Evolutionary conservation across 2,888 invertebrate species (phyloP).

Genomic region (Himalopsyche kuldschensis): DNA sequence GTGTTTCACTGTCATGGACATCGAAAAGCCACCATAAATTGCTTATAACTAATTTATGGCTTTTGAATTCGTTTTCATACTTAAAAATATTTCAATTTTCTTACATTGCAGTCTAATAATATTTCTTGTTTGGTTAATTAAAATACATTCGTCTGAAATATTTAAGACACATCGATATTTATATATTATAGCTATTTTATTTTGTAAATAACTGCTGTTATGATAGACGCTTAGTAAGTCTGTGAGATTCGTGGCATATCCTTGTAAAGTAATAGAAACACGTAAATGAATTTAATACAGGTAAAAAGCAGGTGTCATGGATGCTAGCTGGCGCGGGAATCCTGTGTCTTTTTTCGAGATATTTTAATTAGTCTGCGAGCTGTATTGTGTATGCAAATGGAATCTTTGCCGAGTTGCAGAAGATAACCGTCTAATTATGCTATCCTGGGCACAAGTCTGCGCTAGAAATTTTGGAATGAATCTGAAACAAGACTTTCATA

Average conservation of each 20-base stretch:
- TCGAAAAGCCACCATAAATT: no score
- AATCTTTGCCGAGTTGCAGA: conserved; percentile 13
- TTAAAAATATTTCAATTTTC: no score
- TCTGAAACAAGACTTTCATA: not conserved
- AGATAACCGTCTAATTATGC: conserved; percentile 33
- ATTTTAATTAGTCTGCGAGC: conserved; percentile 28
- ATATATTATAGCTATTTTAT: no score
- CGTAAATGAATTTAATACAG: not conserved
- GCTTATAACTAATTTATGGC: no score
- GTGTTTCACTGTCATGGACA: no score
- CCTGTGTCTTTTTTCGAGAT: conserved; percentile 3
- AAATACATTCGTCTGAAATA: no score
- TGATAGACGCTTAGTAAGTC: no score
- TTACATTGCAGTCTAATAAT: no score
- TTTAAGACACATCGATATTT: no score
- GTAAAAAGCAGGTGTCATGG: conserved; percentile 15
- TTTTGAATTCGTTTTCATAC: no score
- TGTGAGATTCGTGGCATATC: not conserved
- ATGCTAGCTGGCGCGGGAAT: not conserved
- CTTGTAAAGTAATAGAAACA: not conserved
- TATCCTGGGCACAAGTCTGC: conserved; percentile 1
- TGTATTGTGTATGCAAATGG: conserved; percentile 24
- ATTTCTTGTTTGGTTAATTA: no score
- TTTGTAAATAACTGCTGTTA: no score
- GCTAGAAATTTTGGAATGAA: not conserved